phyloP scores from a whole-genome alignment of 2,888 invertebrate genomes.

The Drosophila ezoana region DNA sequence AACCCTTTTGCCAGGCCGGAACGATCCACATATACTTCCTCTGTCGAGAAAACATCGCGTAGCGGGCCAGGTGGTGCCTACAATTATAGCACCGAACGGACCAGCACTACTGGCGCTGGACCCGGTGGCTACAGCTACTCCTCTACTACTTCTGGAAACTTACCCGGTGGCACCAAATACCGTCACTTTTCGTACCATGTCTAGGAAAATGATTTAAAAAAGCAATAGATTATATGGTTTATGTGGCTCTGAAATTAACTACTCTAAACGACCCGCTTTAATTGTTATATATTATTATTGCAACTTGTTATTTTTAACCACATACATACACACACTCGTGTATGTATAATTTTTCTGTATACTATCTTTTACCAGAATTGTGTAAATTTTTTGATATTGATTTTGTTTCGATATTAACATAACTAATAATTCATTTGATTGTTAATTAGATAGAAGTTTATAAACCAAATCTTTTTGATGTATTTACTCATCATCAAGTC shows the following conservation, averaged over 20 bases:
- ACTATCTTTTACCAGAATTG: constrained; percentile 45
- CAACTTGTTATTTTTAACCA: constrained; percentile 47
- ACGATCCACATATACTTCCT: constrained; percentile 88
- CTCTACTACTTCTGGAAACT: constrained; percentile 91
- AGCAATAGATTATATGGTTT: constrained; percentile 10
- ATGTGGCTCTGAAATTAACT: constrained; percentile 28
- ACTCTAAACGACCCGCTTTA: constrained; percentile 48
- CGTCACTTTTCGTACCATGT: constrained; percentile 95
- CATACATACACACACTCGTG: constrained; percentile 17
- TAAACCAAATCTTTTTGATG: constrained; percentile 39
- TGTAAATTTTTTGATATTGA: constrained; percentile 62
- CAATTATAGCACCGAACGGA: constrained; percentile 91
- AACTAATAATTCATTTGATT: constrained; percentile 63
- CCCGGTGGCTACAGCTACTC: constrained; percentile 95
- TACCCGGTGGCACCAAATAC: constrained; percentile 93
- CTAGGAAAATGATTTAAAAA: constrained; percentile 85
- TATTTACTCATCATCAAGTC: constrained; percentile 52
- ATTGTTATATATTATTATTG: constrained; percentile 40
- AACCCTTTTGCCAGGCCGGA: constrained; percentile 88
- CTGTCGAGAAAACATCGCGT: constrained; percentile 89
- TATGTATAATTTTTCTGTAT: constrained; percentile 30
- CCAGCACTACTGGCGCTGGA: constrained; percentile 89
- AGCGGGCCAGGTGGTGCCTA: constrained; percentile 90
- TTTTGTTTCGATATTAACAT: constrained; percentile 42
- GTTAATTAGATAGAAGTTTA: constrained; percentile 55